These are phyloP conservation scores for Campoletis sonorensis DNA, from an alignment of 1,140 invertebrate genomes.

Conservation along the genomic window DNA sequence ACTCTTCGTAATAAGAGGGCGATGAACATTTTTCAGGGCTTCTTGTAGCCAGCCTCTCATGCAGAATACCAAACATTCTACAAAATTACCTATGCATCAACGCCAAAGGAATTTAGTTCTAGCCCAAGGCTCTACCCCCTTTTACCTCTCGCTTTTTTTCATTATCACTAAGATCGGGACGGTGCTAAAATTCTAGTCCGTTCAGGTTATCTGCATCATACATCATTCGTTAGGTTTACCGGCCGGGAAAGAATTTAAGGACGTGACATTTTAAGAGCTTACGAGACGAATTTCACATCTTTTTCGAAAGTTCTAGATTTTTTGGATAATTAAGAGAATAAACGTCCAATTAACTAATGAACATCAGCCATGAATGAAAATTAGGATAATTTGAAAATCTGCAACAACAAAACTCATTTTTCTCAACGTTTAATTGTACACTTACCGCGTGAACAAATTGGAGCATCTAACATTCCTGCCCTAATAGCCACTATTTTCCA, in stretches of 20 bases:
- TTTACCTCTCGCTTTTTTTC: slow-evolving; percentile 11
- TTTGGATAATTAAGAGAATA: no score
- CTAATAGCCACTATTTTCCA: not conserved
- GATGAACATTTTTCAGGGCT: slow-evolving; percentile 47
- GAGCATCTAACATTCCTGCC: no score
- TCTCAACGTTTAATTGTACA: no score
- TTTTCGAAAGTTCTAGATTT: no score
- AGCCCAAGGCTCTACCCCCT: slow-evolving; percentile 3
- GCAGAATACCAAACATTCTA: slow-evolving; percentile 49
- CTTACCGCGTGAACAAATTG: no score
- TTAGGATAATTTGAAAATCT: no score
- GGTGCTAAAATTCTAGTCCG: not conserved
- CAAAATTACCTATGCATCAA: slow-evolving; percentile 52
- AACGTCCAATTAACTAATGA: no score
- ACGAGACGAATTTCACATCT: no score
- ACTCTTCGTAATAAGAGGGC: slow-evolving; percentile 47
- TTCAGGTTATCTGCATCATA: slow-evolving; percentile 11
- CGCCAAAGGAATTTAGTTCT: slow-evolving; percentile 46
- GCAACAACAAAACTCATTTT: no score
- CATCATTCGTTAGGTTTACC: not conserved
- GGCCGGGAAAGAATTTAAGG: no score
- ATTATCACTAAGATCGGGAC: slow-evolving; percentile 22
- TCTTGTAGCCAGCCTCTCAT: slow-evolving; percentile 27
- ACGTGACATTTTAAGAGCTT: no score
- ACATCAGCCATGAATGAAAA: no score